phyloP scores from a whole-genome alignment of 2,888 invertebrate genomes.

The Lymantria monacha region DNA sequence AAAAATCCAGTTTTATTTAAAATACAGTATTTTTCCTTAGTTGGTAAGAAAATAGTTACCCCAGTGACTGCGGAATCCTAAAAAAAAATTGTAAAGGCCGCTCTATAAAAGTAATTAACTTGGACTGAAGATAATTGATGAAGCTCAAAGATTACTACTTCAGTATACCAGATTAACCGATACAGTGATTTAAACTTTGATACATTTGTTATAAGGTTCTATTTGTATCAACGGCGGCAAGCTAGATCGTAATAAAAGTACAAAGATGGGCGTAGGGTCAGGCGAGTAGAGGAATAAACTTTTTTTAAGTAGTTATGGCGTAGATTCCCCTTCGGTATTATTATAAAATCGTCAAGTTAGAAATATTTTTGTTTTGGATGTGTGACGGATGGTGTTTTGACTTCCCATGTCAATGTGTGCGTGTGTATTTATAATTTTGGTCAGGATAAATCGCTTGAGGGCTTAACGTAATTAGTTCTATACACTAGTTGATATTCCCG shows the following conservation, averaged over 20 bases:
- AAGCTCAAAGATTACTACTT: slow-evolving; percentile 75
- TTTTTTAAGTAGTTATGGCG: slow-evolving; percentile 53
- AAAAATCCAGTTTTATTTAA: neutral
- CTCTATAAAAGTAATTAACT: slow-evolving; percentile 82
- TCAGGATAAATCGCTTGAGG: slow-evolving; percentile 37
- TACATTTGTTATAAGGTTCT: slow-evolving; percentile 7
- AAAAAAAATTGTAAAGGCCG: slow-evolving; percentile 47
- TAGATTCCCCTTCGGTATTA: slow-evolving; percentile 65
- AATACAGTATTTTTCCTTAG: slow-evolving; percentile 12
- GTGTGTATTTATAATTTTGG: slow-evolving; percentile 36
- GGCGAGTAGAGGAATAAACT: slow-evolving; percentile 58
- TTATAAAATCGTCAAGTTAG: slow-evolving; percentile 78
- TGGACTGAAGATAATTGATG: slow-evolving; percentile 80
- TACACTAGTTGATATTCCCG: slow-evolving; percentile 2
- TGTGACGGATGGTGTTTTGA: slow-evolving; percentile 71
- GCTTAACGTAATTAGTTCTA: slow-evolving; percentile 29
- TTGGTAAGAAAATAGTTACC: slow-evolving; percentile 42
- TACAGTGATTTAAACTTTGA: slow-evolving; percentile 34
- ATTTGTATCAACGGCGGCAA: slow-evolving; percentile 20
- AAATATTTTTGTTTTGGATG: slow-evolving; percentile 61
- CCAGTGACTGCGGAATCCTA: slow-evolving; percentile 42
- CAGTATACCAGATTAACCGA: slow-evolving; percentile 33
- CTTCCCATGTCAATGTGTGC: slow-evolving; percentile 16
- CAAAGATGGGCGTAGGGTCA: slow-evolving; percentile 64
- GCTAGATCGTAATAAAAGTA: slow-evolving; percentile 60